Percentiles rank a stretch among this genome's conserved stretches.
Conservation (phyloP, 2,888 invertebrate genomes). For the Nomada fucata region DNA sequence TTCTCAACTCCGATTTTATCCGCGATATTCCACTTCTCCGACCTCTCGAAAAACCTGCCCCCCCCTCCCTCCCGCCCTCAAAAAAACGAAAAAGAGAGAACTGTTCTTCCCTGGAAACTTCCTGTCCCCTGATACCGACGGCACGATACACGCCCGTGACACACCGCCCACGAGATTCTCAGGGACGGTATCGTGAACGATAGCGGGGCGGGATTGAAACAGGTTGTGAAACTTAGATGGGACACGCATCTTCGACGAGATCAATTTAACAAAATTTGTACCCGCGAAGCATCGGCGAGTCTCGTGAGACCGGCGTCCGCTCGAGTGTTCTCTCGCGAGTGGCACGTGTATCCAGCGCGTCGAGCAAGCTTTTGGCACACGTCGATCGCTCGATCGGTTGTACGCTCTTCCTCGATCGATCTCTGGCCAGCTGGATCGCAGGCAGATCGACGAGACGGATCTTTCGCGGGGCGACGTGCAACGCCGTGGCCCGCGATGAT, state of each 20-base stretch:
- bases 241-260: conserved; percentile 9
- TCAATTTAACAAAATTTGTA: conserved; percentile 35
- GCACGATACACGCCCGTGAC: not conserved
- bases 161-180: not conserved
- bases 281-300: not conserved
- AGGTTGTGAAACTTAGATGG: conserved; percentile 36
- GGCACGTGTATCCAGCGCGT: conserved; percentile 10
- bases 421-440: not conserved
- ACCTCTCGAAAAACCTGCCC: conserved; percentile 2
- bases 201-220: not conserved
- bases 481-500: conserved; percentile 29
- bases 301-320: conserved; percentile 12
- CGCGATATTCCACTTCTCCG: not conserved
- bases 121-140: conserved; percentile 31
- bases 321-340: conserved; percentile 6
- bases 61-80: not conserved
- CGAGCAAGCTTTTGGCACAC: conserved; percentile 9
- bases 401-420: not conserved
- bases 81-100: too few species aligned
- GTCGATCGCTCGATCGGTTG: not conserved
- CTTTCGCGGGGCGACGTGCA: not conserved
- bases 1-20: conserved; percentile 11
- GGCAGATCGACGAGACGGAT: conserved; percentile 19
- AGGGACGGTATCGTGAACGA: not conserved
- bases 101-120: conserved; percentile 28